phyloP scores from a whole-genome alignment of 2,797 vertebrate genomes.

The Cottoperca gobio region DNA sequence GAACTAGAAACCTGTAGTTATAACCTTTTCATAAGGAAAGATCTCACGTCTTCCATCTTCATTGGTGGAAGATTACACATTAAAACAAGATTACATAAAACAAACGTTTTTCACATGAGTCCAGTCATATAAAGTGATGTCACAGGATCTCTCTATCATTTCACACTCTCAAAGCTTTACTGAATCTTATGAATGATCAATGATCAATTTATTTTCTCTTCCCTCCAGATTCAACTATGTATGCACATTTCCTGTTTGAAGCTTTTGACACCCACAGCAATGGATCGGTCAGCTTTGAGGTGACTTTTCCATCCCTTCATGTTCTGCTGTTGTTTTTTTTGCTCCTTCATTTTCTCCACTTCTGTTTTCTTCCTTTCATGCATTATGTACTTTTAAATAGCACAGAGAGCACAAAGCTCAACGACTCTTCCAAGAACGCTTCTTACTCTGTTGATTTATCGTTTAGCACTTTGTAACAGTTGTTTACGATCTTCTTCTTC shows the following conservation, averaged over 20 bases:
- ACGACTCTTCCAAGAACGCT: not conserved
- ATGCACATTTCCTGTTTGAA: conserved; percentile 97
- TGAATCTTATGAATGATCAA: not conserved
- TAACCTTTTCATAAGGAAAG: not conserved
- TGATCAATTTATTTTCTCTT: conserved; percentile 22
- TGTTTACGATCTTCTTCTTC: not conserved
- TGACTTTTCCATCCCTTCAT: conserved; percentile 52
- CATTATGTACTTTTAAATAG: not conserved
- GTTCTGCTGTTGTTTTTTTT: not conserved
- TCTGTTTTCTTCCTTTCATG: not conserved
- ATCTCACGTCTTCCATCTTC: not conserved
- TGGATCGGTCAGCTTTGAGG: conserved; percentile 95
- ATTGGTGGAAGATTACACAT: not conserved
- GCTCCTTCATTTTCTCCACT: not conserved
- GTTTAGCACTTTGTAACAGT: too few relatives aligned
- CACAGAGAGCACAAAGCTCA: not conserved
- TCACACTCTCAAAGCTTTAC: not conserved
- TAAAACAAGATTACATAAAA: too few relatives aligned
- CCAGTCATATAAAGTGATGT: too few relatives aligned
- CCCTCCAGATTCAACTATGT: conserved; percentile 92
- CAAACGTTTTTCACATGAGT: too few relatives aligned
- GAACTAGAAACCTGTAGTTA: not conserved
- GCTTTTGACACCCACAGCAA: conserved; percentile 95
- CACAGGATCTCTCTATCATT: too few relatives aligned
- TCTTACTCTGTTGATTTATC: not conserved